phyloP scores from a whole-genome alignment of 2,797 vertebrate genomes.

The Spinus olivaceus region DNA sequence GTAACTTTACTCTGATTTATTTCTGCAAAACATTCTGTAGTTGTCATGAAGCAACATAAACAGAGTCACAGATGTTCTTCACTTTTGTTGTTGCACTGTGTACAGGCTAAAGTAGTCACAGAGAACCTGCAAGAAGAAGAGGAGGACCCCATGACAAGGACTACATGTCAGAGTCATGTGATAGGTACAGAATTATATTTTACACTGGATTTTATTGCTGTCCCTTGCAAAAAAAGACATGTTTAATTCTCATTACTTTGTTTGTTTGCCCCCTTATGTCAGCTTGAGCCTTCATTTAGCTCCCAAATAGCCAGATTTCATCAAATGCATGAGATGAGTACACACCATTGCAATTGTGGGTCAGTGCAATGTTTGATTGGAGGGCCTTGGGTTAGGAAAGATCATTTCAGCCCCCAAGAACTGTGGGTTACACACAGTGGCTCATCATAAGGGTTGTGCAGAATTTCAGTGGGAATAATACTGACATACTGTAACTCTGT shows the following conservation, averaged over 20 bases:
- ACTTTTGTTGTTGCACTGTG: conserved; percentile 50
- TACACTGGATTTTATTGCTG: conserved; percentile 24
- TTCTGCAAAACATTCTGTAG: conserved; percentile 35
- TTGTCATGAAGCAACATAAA: conserved; percentile 28
- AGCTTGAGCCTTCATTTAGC: not conserved
- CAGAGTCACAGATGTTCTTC: conserved; percentile 43
- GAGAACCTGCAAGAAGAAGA: conserved; percentile 80
- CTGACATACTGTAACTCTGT: not conserved
- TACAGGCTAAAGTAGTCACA: conserved; percentile 78
- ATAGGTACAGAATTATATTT: conserved; percentile 79
- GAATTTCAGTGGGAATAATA: not conserved
- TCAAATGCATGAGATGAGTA: not conserved
- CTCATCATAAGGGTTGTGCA: not conserved
- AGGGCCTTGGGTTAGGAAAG: not conserved
- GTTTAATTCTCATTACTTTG: not conserved
- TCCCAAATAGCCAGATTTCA: not conserved
- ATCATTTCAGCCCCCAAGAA: not conserved
- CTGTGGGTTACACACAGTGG: not conserved
- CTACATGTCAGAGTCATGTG: conserved; percentile 83
- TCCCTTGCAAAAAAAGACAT: not conserved
- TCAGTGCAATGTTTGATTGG: not conserved
- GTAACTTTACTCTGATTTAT: conserved; percentile 3
- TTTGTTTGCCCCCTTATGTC: not conserved
- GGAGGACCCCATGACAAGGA: conserved; percentile 75
- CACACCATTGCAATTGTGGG: not conserved